phyloP scores from a whole-genome alignment of 1,140 invertebrate species.

The Diorhabda sublineata region DNA sequence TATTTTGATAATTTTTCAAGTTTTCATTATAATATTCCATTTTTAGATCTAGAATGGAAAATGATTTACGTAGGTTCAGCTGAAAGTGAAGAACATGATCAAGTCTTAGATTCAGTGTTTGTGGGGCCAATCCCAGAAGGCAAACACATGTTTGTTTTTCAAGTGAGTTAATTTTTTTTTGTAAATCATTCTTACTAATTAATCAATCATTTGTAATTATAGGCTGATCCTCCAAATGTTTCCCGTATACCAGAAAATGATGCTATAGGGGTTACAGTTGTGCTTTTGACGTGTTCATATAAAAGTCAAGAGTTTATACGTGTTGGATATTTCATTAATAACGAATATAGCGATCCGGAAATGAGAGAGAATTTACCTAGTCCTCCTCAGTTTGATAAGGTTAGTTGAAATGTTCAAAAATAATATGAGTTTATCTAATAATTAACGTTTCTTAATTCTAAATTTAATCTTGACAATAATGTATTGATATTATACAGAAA shows the following conservation, averaged over 20 bases:
- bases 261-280: conserved; percentile 95
- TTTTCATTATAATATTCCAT: background rate
- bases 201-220: conserved; percentile 38
- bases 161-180: conserved; percentile 54
- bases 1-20: no score
- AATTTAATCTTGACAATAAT: conserved; percentile 3
- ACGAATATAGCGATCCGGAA: conserved; percentile 93
- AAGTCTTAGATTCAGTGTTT: conserved; percentile 91
- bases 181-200: no score
- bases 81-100: conserved; percentile 95
- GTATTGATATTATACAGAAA: background rate
- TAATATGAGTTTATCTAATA: no score
- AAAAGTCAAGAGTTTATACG: conserved; percentile 90
- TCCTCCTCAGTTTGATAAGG: conserved; percentile 89
- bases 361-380: conserved; percentile 91
- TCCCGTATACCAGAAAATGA: conserved; percentile 91
- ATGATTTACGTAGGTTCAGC: conserved; percentile 99
- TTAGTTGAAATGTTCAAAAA: conserved; percentile 36
- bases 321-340: conserved; percentile 98
- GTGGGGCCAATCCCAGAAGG: conserved; percentile 98
- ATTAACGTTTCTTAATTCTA: no score
- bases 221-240: conserved; percentile 94
- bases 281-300: conserved; percentile 94
- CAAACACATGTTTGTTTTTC: conserved; percentile 95
- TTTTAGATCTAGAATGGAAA: conserved; percentile 96